Evolutionary conservation across 37 sponge, comb jelly and placozoan genomes (phyloP).

Genomic region (Amphimedon queenslandica): DNA sequence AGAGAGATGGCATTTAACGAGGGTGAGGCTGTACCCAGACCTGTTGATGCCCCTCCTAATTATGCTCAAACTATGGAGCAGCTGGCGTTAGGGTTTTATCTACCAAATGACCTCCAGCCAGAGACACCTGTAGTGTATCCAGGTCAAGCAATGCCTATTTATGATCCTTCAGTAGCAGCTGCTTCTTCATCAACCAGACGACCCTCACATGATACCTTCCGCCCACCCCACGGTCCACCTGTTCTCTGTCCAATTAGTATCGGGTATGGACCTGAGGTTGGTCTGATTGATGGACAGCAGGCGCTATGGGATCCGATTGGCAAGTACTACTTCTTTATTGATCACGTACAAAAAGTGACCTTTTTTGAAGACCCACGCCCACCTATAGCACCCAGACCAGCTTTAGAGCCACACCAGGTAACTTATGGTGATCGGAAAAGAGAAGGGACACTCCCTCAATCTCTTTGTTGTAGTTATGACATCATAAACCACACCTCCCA

Average conservation of each 20-base stretch:
- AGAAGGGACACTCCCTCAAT: neutral
- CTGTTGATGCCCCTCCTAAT: conserved; percentile 15
- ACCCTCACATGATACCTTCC: conserved; percentile 57
- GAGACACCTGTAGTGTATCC: conserved; percentile 1
- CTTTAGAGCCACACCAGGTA: conserved; percentile 8
- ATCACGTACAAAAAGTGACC: conserved; percentile 37
- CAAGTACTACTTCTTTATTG: conserved; percentile 45
- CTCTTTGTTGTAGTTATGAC: neutral
- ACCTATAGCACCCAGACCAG: conserved; percentile 9
- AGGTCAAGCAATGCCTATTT: conserved; percentile 31
- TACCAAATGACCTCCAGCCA: conserved; percentile 9
- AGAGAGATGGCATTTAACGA: neutral
- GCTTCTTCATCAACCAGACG: conserved; percentile 37
- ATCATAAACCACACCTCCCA: conserved; percentile 10
- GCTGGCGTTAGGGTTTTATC: conserved; percentile 19
- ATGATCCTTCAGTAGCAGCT: conserved; percentile 50
- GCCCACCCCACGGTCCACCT: conserved; percentile 64
- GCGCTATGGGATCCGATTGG: conserved; percentile 58
- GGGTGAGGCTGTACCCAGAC: neutral
- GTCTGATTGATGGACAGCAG: conserved; percentile 33
- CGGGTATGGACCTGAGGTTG: conserved; percentile 67
- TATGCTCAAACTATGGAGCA: conserved; percentile 17
- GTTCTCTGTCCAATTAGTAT: conserved; percentile 43
- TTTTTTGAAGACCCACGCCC: conserved; percentile 56
- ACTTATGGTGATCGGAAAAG: conserved; percentile 6